phyloP scores from a whole-genome alignment of 2,113 vertebrate species.

The Apteryx mantelli region DNA sequence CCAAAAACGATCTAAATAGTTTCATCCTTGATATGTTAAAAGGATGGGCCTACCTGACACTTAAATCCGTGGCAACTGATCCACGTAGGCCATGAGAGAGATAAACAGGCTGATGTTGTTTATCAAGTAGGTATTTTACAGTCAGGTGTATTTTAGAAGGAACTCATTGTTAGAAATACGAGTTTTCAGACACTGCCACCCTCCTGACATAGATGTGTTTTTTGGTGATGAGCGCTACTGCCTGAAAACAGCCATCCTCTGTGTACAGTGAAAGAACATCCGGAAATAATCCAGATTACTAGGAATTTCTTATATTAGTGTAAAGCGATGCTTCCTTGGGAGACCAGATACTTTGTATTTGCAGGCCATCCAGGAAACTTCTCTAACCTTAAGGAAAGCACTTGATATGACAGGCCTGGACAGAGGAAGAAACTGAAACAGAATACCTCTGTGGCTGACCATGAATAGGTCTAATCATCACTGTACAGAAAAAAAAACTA shows the following conservation, averaged over 20 bases:
- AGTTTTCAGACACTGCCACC: not conserved
- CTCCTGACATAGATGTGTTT: not conserved
- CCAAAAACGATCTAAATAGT: not conserved
- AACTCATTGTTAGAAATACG: not conserved
- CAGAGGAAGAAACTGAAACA: not conserved
- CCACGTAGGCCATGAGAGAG: not conserved
- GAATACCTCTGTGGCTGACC: not conserved
- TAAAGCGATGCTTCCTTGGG: not conserved
- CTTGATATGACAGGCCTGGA: not conserved
- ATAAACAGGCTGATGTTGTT: not conserved
- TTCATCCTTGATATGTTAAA: not conserved
- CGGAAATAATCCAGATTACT: not conserved
- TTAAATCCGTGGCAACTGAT: not conserved
- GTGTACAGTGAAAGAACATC: not conserved
- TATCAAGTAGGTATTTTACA: not conserved
- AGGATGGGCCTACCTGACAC: not conserved
- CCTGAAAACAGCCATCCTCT: not conserved
- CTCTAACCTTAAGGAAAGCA: not conserved
- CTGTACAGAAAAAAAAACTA: not conserved
- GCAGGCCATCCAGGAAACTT: not conserved
- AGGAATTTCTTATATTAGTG: not conserved
- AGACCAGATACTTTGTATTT: not conserved
- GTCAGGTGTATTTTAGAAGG: not conserved
- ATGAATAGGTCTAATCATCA: not conserved
- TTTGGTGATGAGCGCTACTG: not conserved